These are phyloP conservation scores for Campodea augens DNA, from an alignment of 1,140 invertebrate species.

Conservation along the genomic window DNA sequence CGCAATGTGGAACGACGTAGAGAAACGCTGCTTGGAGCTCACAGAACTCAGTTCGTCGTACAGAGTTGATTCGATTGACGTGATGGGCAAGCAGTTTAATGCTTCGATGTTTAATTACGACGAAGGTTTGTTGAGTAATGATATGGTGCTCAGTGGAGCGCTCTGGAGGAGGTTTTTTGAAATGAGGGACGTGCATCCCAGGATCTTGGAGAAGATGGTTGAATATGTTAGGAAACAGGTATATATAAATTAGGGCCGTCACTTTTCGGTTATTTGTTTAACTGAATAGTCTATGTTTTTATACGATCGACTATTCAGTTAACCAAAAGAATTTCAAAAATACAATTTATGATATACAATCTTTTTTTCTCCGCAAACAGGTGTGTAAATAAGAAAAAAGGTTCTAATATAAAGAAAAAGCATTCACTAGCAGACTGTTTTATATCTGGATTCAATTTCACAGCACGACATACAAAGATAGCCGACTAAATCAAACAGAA, in stretches of 20 bases:
- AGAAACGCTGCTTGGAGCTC: slow-evolving; percentile 43
- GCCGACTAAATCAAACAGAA: too few species aligned
- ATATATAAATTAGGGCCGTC: not conserved
- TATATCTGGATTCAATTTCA: too few species aligned
- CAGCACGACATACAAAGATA: too few species aligned
- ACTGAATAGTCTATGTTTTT: too few species aligned
- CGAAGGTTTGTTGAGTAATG: slow-evolving; percentile 54
- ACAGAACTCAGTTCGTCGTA: slow-evolving; percentile 8
- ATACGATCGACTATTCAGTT: too few species aligned
- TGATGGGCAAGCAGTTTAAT: slow-evolving; percentile 55
- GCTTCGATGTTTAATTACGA: slow-evolving; percentile 69
- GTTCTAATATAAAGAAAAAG: too few species aligned
- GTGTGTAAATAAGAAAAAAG: too few species aligned
- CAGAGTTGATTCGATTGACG: slow-evolving; percentile 16
- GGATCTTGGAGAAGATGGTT: slow-evolving; percentile 40
- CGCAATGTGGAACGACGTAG: slow-evolving; percentile 64
- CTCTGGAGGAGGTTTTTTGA: slow-evolving; percentile 65
- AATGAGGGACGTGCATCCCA: slow-evolving; percentile 34
- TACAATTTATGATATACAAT: too few species aligned
- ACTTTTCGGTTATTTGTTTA: too few species aligned
- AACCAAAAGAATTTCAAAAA: too few species aligned
- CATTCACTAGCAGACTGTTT: too few species aligned
- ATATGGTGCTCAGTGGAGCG: slow-evolving; percentile 50
- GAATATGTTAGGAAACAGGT: slow-evolving; percentile 52
- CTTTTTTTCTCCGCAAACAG: too few species aligned